These are phyloP conservation scores for Onychostoma macrolepis DNA, from an alignment of 2,113 vertebrate species.

Conservation along the genomic window DNA sequence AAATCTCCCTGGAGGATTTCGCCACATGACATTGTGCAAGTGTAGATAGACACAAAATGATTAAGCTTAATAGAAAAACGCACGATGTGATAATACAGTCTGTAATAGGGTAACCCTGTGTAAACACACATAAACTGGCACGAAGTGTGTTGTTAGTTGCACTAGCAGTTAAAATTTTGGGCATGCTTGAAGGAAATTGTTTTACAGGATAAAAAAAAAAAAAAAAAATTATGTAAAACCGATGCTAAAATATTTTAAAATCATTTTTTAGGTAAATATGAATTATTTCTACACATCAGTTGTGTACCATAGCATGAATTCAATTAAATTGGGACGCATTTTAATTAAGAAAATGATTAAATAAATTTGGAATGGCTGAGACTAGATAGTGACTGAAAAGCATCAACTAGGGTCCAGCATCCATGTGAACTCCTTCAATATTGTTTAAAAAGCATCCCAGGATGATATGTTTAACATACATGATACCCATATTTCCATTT, in stretches of 20 bases:
- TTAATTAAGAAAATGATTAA: neutral
- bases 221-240: no score
- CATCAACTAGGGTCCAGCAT: neutral
- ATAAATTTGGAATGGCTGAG: neutral
- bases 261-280: neutral
- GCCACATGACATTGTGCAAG: slow-evolving; percentile 26
- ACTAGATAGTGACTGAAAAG: neutral
- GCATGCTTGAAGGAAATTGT: neutral
- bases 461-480: neutral
- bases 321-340: neutral
- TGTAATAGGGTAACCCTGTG: neutral
- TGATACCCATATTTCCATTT: neutral
- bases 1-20: slow-evolving; percentile 18
- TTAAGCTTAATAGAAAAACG: neutral
- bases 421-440: neutral
- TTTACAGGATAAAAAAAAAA: no score
- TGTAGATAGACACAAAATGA: slow-evolving; percentile 17
- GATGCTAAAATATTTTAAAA: neutral
- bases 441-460: neutral
- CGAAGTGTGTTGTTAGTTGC: slow-evolving; percentile 22
- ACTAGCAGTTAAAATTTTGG: neutral
- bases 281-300: no score
- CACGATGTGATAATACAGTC: neutral
- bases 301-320: neutral
- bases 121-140: slow-evolving; percentile 40